Percentiles rank a stretch among this genome's conserved stretches.
Conservation (phyloP, 2,888 invertebrate species). For the Macrosoma leucophasiata region DNA sequence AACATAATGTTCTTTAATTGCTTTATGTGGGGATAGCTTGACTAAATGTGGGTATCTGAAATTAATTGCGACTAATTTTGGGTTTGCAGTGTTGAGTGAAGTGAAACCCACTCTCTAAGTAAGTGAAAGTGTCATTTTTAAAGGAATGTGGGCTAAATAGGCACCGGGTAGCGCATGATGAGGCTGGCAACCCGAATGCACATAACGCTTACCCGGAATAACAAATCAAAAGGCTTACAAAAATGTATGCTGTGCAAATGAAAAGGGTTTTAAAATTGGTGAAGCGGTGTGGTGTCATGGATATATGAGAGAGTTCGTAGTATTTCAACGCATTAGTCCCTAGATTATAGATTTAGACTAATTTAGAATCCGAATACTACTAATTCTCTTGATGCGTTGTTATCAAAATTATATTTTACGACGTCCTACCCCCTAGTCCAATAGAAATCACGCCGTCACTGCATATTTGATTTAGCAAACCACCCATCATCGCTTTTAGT, state of each 20-base stretch:
- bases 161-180: constrained; percentile 71
- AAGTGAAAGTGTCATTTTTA: constrained; percentile 62
- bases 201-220: constrained; percentile 54
- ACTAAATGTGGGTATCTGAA: constrained; percentile 43
- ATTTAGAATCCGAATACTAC: constrained; percentile 38
- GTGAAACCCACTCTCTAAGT: constrained; percentile 63
- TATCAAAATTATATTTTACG: constrained; percentile 16
- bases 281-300: background rate
- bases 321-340: constrained; percentile 30
- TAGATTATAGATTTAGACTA: constrained; percentile 39
- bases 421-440: constrained; percentile 40
- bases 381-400: constrained; percentile 35
- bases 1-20: constrained; percentile 32
- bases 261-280: constrained; percentile 1
- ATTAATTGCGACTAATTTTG: constrained; percentile 70
- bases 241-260: constrained; percentile 5
- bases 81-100: constrained; percentile 73
- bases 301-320: constrained; percentile 44
- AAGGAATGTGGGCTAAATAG: constrained; percentile 66
- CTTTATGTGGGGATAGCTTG: constrained; percentile 45
- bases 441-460: constrained; percentile 54
- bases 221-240: constrained; percentile 20
- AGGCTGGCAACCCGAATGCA: constrained; percentile 60
- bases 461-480: constrained; percentile 55
- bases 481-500: constrained; percentile 58